Base-by-base conservation (phyloP, 1,140 invertebrate species). In the Lepidurus arcticus region DNA sequence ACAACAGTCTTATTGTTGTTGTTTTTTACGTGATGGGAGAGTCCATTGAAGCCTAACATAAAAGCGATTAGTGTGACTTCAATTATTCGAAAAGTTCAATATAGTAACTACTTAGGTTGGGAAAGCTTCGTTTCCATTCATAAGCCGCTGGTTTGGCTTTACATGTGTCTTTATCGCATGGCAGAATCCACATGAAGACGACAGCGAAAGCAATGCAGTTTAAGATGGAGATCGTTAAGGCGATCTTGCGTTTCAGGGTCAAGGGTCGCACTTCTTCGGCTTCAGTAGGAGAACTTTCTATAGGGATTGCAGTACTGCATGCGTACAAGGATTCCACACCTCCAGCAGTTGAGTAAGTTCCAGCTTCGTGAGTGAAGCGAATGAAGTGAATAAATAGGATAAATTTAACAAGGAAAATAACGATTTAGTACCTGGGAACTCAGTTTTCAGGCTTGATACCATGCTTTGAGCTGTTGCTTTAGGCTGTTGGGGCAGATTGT, bases 121-220 rank as follows among this genome's bases (percentile, higher is more conserved):
- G 53, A 65, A 65, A 65, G 2, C 53, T 65, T 65, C 53, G 53
- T 21, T 9, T 65, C 53, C 53, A 65, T 21, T 65, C 53, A 21
- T 65, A 65, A 65, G 53, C 16, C 9, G 21, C 53, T 65, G 53
- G 53, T 65, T 65, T 65, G 10, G 75, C 43, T 11, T 21, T 44
- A n/a, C 75, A 76, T 1, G 75, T 76, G 16, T 76, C 75, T 9
- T n/a, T 45, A 43, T 76, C 75, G 75, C 75, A 76, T 11, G 75
- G 75, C 0, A 76, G 75, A 16, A 76, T 16, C 75, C 75, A 76
- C 75, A 76, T 47, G 47, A 76, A 76, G 1, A 76, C 44, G 10
- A 76, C 24, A 24, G 43, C 16, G 4, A 76, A 47, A 45, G 75
- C 75, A 26, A 76, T 44, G 44, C 75, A 76, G 42, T 76, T 76